phyloP scores from a whole-genome alignment of 2,113 vertebrate genomes.

The Gambusia holbrooki region DNA sequence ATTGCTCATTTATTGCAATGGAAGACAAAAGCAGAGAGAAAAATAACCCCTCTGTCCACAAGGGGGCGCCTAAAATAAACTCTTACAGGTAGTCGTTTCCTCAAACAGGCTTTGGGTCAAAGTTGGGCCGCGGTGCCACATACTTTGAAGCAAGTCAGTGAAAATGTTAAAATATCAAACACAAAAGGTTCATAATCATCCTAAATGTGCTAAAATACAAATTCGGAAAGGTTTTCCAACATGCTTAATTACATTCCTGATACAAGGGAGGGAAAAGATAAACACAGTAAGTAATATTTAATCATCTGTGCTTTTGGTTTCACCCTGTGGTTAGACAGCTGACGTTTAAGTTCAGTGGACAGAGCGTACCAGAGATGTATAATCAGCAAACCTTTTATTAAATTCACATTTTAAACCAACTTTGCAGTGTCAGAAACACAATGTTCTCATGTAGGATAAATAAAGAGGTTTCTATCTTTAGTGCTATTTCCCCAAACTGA shows the following conservation, averaged over 20 bases:
- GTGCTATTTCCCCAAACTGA: neutral
- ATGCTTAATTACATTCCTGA: neutral
- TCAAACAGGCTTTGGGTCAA: conserved; percentile 90
- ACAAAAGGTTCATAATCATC: neutral
- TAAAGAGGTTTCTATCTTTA: neutral
- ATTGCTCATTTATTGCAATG: no score
- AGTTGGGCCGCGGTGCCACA: conserved; percentile 51
- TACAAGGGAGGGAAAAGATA: no score
- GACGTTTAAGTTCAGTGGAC: neutral
- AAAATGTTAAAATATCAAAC: no score
- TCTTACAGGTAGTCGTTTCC: conserved; percentile 56
- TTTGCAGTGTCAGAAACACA: neutral
- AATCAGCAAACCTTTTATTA: neutral
- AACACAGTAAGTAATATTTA: neutral
- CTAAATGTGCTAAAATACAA: neutral
- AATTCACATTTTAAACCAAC: neutral
- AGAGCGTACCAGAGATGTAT: neutral
- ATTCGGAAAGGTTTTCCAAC: neutral
- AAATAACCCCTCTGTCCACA: no score
- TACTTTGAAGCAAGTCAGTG: neutral
- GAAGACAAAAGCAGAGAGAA: no score
- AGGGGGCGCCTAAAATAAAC: no score
- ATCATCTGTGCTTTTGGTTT: neutral
- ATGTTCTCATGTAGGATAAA: neutral
- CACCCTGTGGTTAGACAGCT: neutral